These are phyloP conservation scores for Melanotaenia pygmaea DNA, from an alignment of 2,797 vertebrate genomes.

Conservation along the genomic window DNA sequence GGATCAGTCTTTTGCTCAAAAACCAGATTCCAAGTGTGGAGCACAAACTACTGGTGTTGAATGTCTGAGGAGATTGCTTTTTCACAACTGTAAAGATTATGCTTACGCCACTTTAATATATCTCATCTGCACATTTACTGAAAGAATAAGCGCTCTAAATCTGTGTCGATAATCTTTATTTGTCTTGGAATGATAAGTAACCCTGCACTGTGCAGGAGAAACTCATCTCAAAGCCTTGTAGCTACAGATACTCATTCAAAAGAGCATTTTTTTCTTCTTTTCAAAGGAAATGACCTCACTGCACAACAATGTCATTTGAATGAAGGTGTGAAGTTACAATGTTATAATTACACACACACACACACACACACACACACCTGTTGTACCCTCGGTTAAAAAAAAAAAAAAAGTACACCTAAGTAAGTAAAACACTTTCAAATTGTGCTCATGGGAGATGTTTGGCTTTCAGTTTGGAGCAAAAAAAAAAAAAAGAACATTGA, in stretches of 20 bases:
- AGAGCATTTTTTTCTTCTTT: background rate
- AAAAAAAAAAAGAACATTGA: background rate
- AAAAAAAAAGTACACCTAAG: background rate
- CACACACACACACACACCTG: constrained; percentile 6
- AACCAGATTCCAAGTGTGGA: background rate
- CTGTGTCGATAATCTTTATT: background rate
- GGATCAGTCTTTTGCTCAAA: background rate
- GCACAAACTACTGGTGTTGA: background rate
- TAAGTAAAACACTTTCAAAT: background rate
- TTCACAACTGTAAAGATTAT: background rate
- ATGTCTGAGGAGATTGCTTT: background rate
- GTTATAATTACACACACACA: background rate
- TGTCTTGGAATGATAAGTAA: background rate
- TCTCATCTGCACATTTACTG: background rate
- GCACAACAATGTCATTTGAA: constrained; percentile 1
- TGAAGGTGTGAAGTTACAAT: background rate
- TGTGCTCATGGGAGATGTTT: too few species aligned
- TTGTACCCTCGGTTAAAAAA: constrained; percentile 1
- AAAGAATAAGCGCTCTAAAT: background rate
- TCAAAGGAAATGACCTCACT: constrained; percentile 5
- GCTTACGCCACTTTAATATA: background rate
- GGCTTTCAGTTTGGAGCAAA: background rate
- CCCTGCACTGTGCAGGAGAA: background rate
- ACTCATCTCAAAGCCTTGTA: background rate
- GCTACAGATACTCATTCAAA: background rate